A percentile compares a stretch with the other conserved stretches of the same genome.
phyloP scores from a whole-genome alignment of 2,797 vertebrate genomes.

The Molossus alvarezi region DNA sequence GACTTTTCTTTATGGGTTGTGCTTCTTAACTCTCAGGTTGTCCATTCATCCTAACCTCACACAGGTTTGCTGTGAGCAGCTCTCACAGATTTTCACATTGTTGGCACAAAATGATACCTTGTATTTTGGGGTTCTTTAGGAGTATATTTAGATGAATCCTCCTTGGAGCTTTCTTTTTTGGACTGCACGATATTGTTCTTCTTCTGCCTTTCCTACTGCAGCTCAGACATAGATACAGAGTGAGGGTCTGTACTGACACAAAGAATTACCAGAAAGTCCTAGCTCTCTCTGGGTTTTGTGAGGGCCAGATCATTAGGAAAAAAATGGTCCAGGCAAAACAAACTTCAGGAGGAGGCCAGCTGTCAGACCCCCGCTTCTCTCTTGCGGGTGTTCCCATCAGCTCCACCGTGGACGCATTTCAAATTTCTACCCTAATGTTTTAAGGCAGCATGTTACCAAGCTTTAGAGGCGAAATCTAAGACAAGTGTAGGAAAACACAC shows the following conservation, averaged over 20 bases:
- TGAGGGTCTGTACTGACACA: background rate
- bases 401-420: background rate
- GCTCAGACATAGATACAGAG: background rate
- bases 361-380: background rate
- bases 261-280: conserved; percentile 44
- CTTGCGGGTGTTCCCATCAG: background rate
- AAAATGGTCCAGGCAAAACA: background rate
- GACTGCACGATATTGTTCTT: background rate
- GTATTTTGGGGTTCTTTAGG: background rate
- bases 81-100: background rate
- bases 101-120: background rate
- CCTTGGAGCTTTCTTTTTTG: background rate
- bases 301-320: conserved; percentile 14
- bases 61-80: background rate
- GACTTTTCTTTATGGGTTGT: background rate
- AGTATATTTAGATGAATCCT: background rate
- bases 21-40: background rate
- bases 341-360: background rate
- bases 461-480: conserved; percentile 63
- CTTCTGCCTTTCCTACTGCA: background rate
- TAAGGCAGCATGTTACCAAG: conserved; percentile 26
- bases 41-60: background rate
- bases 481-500: conserved; percentile 40
- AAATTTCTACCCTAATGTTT: conserved; percentile 63
- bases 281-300: background rate